Evolutionary conservation across 2,113 vertebrate genomes (phyloP).

Genomic region (Brachionichthys hirsutus): DNA sequence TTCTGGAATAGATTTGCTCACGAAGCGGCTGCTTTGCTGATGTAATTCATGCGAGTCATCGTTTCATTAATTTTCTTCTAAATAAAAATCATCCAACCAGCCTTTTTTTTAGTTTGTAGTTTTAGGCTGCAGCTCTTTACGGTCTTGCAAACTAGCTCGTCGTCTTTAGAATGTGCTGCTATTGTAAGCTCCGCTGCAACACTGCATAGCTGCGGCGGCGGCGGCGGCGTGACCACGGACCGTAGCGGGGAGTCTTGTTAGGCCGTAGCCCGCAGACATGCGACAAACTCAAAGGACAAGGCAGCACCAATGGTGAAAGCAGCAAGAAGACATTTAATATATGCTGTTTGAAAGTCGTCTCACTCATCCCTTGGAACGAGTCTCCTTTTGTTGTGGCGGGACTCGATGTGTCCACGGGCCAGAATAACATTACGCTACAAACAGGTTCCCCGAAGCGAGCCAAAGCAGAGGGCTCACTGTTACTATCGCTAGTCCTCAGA

Average conservation of each 20-base stretch:
- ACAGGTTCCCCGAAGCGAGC: conserved; percentile 50
- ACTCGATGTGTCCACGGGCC: conserved; percentile 46
- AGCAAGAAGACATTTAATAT: conserved; percentile 48
- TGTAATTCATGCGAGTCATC: not conserved
- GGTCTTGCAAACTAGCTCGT: not conserved
- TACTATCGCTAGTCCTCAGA: conserved; percentile 4
- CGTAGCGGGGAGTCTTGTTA: conserved; percentile 42
- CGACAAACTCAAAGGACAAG: conserved; percentile 48
- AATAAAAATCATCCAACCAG: too few species aligned
- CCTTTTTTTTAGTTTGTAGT: too few species aligned
- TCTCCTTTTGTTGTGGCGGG: conserved; percentile 52
- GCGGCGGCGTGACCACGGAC: conserved; percentile 27
- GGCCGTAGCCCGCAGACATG: conserved; percentile 28
- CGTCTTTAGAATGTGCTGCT: conserved; percentile 1
- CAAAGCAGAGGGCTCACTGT: conserved; percentile 34
- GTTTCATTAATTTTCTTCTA: not conserved
- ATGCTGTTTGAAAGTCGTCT: conserved; percentile 59
- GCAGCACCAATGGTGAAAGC: conserved; percentile 36
- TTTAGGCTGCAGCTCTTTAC: not conserved
- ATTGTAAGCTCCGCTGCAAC: not conserved
- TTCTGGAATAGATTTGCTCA: too few species aligned
- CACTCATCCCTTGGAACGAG: conserved; percentile 12
- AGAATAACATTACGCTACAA: conserved; percentile 54
- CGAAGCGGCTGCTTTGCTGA: not conserved
- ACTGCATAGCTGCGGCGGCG: conserved; percentile 12